Base-by-base conservation (phyloP, 2,113 vertebrate genomes). In the Thryonomys swinderianus region DNA sequence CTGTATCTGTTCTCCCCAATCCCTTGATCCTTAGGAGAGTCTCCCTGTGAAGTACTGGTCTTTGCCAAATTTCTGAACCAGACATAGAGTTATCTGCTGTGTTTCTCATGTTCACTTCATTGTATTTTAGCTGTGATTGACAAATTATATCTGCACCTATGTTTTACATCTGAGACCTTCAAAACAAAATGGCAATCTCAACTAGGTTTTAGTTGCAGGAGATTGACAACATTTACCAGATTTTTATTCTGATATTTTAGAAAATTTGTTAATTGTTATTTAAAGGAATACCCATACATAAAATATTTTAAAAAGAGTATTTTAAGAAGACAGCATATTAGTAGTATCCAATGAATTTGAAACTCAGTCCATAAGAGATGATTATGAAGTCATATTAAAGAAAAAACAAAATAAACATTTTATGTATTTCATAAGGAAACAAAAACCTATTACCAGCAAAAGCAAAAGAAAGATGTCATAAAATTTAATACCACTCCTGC, bases 301-400 rank as follows among this genome's bases (percentile, higher is more conserved):
- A 95, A 86, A 64, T 91, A 74, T 32, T 90, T 87, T 88, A 66
- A 59, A 90, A 14, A 79, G 18, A 81, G 82, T 82, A 71, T 55
- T 21, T 74, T 45, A 74, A 16, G 42, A 85, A 79, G 32, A 5
- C 32, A 87, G 7, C 12, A 23, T 71, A 57, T 51, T 13, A 57
- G 32, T 66, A 94, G 13, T 90, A 61, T 66, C 42, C 40, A 61
- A 62, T 74, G n/a, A 34, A 14, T 67, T 74, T 66, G 34, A 20
- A 61, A 64, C 37, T 92, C 32, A 88, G 57, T 57, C 6, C 32
- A 17, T 66, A 34, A 11, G 80, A 90, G 34, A n/a, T 92, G 32
- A 80, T 95, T 80, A 51, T 88, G 20, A 92, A 88, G 4, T 0
- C 48, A 84, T 88, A 85, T 23, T 73, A 86, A 69, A 91, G 21